Percentiles rank a stretch among this genome's conserved stretches.
These are phyloP conservation scores for Calcarius lapponicus DNA, from an alignment of 2,797 vertebrate species.

Conservation along the genomic window DNA sequence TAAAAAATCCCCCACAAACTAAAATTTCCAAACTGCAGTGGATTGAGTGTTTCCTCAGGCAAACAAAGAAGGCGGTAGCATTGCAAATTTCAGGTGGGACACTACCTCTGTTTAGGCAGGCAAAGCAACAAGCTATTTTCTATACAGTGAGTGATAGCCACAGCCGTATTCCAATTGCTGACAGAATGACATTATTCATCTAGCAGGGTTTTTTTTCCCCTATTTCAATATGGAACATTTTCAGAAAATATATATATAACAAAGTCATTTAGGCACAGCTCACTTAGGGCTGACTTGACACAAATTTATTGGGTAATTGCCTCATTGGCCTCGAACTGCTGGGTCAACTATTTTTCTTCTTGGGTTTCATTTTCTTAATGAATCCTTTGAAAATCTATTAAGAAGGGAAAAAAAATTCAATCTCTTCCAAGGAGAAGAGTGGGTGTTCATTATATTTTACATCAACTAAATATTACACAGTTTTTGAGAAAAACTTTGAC, in stretches of 20 bases:
- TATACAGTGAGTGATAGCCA: not conserved
- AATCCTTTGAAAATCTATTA: not conserved
- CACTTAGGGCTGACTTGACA: not conserved
- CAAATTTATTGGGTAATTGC: not conserved
- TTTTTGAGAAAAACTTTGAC: not conserved
- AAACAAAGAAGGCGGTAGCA: not conserved
- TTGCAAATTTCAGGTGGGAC: not conserved
- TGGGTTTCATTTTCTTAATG: conserved; percentile 12
- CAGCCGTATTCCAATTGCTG: not conserved
- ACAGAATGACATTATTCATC: not conserved
- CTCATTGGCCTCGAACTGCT: conserved; percentile 3
- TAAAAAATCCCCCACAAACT: not conserved
- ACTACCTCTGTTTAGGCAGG: not conserved
- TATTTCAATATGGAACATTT: not conserved
- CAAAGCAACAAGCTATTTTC: not conserved
- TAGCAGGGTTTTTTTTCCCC: not conserved
- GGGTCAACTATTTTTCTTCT: conserved; percentile 14
- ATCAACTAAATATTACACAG: not conserved
- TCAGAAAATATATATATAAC: not conserved
- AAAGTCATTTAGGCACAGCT: not conserved
- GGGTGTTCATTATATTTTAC: not conserved
- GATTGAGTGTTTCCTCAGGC: not conserved
- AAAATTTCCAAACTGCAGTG: not conserved
- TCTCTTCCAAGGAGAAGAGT: not conserved
- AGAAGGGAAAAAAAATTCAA: not conserved